Conservation (phyloP, 1,140 invertebrate genomes). For the Mercenaria mercenaria region DNA sequence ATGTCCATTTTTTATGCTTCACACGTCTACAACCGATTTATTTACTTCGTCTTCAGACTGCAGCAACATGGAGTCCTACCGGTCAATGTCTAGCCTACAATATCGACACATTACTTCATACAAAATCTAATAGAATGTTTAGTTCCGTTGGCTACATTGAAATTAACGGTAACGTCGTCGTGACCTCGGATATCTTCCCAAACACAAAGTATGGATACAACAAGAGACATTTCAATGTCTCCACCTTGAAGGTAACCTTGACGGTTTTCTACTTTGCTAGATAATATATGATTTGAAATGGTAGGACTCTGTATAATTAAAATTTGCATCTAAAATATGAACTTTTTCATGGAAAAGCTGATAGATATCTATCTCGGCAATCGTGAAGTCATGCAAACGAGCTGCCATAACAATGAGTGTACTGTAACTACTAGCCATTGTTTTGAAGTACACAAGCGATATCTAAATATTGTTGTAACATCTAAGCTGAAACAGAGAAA, state of each 20-base stretch:
- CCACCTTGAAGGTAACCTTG: constrained; percentile 53
- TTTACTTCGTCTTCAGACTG: neutral
- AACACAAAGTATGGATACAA: constrained; percentile 69
- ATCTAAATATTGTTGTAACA: too few species aligned
- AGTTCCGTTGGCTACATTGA: constrained; percentile 44
- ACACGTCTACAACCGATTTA: too few species aligned
- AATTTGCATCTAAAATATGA: too few species aligned
- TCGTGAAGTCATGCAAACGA: too few species aligned
- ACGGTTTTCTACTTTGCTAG: neutral
- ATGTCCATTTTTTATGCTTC: too few species aligned
- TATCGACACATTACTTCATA: neutral
- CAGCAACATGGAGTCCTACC: neutral
- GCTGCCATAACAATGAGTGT: too few species aligned
- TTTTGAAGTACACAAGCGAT: too few species aligned
- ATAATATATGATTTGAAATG: neutral
- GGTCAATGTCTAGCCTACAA: neutral
- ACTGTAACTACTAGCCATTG: too few species aligned
- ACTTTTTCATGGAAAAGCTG: too few species aligned
- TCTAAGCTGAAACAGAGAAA: too few species aligned
- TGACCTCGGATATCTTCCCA: constrained; percentile 60
- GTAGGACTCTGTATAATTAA: too few species aligned
- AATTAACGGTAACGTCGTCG: neutral
- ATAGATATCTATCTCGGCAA: too few species aligned
- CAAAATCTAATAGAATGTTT: neutral
- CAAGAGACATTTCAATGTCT: constrained; percentile 45